These are phyloP conservation scores for Bruchidius siliquastri DNA, from an alignment of 2,888 invertebrate species.

Conservation along the genomic window DNA sequence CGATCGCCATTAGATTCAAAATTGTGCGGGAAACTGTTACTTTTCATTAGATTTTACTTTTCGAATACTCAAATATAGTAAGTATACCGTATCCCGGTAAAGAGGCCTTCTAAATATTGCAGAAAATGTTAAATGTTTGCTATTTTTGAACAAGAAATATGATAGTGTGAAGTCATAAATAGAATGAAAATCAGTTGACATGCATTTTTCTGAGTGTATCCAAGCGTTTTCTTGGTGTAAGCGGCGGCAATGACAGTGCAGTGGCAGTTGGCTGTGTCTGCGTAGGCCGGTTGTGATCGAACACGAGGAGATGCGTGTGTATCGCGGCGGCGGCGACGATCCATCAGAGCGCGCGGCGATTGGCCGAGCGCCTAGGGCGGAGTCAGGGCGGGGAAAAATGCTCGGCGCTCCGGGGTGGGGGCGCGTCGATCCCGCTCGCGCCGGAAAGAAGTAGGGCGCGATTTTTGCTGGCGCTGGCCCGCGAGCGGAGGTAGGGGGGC, in stretches of 20 bases:
- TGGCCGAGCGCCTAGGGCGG: constrained; percentile 47
- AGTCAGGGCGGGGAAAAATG: constrained; percentile 54
- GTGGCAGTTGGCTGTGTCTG: background rate
- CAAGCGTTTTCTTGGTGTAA: background rate
- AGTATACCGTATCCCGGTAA: no score
- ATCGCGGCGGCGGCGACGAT: constrained; percentile 28
- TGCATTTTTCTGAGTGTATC: background rate
- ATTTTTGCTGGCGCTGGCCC: constrained; percentile 49
- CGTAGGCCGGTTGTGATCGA: background rate
- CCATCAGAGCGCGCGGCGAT: constrained; percentile 44
- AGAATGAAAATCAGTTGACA: background rate
- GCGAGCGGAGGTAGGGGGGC: constrained; percentile 7
- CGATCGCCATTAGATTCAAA: no score
- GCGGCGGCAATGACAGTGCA: background rate
- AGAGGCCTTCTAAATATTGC: no score
- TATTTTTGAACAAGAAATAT: no score
- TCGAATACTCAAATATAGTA: no score
- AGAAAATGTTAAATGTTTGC: no score
- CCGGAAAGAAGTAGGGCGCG: constrained; percentile 48
- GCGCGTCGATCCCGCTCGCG: constrained; percentile 20
- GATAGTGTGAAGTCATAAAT: no score
- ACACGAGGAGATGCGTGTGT: background rate
- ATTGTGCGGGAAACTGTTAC: no score
- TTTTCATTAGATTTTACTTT: no score
- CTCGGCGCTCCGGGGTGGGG: constrained; percentile 30